Conservation (phyloP, 2,888 invertebrate species). For the Agonum fuliginosum region DNA sequence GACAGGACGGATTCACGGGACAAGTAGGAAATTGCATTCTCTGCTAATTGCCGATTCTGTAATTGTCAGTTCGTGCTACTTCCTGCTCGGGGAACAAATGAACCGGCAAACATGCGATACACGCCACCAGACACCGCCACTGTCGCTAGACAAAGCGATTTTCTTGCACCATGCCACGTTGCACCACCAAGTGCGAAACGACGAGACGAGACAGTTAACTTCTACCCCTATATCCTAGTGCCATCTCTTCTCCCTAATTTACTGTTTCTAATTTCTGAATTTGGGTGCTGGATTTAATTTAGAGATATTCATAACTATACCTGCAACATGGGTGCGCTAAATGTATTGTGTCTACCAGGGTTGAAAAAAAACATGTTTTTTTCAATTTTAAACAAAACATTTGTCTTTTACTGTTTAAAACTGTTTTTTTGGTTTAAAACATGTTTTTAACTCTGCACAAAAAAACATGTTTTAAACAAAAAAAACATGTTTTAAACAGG, state of each 20-base stretch:
- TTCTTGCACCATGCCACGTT: conserved; percentile 30
- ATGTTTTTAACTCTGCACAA: no score
- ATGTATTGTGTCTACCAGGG: no score
- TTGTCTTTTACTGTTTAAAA: no score
- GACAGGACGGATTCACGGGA: conserved; percentile 12
- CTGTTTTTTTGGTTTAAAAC: no score
- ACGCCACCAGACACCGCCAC: conserved; percentile 3
- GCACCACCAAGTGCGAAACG: conserved; percentile 28
- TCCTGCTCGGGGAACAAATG: conserved; percentile 44
- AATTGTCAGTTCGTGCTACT: conserved; percentile 57
- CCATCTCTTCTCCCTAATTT: conserved; percentile 1
- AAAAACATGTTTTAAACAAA: no score
- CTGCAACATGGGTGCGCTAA: no score
- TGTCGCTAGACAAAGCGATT: conserved; percentile 28
- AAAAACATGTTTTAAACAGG: no score
- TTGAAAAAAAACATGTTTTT: no score
- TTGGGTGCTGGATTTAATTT: no score
- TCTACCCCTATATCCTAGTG: background rate
- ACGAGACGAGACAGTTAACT: conserved; percentile 16
- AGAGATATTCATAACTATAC: no score
- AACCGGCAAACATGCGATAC: conserved; percentile 51
- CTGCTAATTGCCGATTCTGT: conserved; percentile 57
- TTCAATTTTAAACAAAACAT: no score
- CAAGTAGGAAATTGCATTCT: conserved; percentile 56
- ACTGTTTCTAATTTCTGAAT: background rate